Conservation (phyloP, 2,797 vertebrate genomes). For the Myotis findleyi region DNA sequence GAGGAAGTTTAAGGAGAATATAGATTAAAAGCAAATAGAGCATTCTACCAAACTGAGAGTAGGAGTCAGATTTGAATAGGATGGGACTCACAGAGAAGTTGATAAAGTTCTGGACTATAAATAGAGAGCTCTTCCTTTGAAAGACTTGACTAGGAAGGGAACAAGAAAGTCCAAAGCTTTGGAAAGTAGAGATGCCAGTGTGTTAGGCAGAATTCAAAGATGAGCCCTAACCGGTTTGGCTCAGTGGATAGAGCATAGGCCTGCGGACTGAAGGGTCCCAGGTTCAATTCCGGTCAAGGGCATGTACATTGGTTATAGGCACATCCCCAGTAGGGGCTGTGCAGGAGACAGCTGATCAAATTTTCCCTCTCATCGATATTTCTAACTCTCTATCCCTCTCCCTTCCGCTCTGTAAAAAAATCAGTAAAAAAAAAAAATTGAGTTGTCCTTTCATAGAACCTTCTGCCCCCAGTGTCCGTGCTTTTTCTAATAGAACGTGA, state of each 20-base stretch:
- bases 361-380: no score
- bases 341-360: no score
- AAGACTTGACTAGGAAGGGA: neutral
- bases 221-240: no score
- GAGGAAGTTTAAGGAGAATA: neutral
- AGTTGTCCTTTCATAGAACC: neutral
- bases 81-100: neutral
- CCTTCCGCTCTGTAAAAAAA: no score
- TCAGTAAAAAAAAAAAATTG: no score
- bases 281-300: no score
- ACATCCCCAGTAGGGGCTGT: no score
- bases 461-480: rapidly evolving
- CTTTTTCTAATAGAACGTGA: neutral
- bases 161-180: neutral
- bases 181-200: neutral
- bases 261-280: no score
- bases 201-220: neutral
- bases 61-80: neutral
- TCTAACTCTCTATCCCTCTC: no score
- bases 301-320: no score
- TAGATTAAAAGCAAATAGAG: neutral
- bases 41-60: neutral
- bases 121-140: neutral
- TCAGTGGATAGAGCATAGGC: no score
- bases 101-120: neutral